Base-by-base conservation (phyloP, 2,113 vertebrate genomes). In the Triplophysa tibetana region DNA sequence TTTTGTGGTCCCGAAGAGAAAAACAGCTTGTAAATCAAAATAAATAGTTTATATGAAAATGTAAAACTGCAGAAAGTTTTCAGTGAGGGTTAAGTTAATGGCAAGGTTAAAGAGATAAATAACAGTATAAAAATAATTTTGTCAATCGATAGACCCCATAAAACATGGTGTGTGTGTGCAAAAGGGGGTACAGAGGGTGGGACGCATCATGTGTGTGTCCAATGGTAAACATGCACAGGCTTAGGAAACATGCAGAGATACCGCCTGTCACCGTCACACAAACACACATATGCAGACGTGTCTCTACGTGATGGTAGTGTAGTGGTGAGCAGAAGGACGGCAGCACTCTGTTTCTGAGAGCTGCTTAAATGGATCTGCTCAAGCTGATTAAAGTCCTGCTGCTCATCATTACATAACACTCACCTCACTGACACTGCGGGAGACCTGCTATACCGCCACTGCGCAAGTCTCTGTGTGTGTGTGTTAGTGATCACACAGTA, bases 321-420 rank as follows among this genome's bases (percentile, higher is more conserved):
- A n/a, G 14, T 58, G 61, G 43, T 26, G 54, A 63, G 76, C 75
- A 65, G 75, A 45, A 75, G 73, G 73, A 48, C 8, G 41, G 21
- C 58, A 45, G 72, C 45, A 41, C 58, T 75, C 72, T 11, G 16
- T 75, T 61, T 54, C 26, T 48, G 38, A 45, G 67, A 77, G 75
- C 43, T 78, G 75, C 63, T 81, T 68, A 78, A 81, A 74, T 65
- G 79, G 24, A 41, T 75, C 75, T 78, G 56, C 61, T 79, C 78
- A 79, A 84, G 76, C 80, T 82, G 72, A 75, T 85, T 77, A 82
- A 77, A 67, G 52, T 77, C 79, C 41, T 78, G 76, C 79, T 79
- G 76, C 81, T 81, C 60, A 43, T 78, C 68, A 75, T 85, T 85
- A 81, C 70, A 56, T 85, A 85, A 82, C 67, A 43, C 41, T 79